Conservation (phyloP, 2,113 vertebrate species). For the Erythrocercus mccallii region DNA sequence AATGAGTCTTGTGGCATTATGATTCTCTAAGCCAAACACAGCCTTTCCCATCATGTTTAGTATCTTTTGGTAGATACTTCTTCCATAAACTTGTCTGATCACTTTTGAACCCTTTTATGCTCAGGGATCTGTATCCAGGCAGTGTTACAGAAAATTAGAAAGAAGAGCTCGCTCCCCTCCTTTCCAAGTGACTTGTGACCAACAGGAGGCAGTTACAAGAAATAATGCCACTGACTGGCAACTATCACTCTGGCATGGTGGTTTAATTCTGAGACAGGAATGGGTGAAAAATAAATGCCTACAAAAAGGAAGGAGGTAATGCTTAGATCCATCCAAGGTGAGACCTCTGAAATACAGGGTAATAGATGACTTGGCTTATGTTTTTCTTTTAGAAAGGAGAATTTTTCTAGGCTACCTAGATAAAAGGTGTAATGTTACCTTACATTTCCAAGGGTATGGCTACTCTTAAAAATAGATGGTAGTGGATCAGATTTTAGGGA, state of each 20-base stretch:
- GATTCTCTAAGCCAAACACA: background rate
- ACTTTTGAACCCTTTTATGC: background rate
- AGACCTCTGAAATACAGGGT: background rate
- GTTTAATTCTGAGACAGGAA: background rate
- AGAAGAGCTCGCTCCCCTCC: background rate
- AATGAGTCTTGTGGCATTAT: background rate
- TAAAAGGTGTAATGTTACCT: background rate
- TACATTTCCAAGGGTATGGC: background rate
- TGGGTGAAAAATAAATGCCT: background rate
- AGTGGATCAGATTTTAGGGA: background rate
- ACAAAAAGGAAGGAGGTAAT: background rate
- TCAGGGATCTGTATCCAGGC: background rate
- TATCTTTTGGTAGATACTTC: background rate
- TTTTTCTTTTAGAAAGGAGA: background rate
- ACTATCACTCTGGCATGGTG: background rate
- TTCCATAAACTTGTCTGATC: background rate
- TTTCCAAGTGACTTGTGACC: background rate
- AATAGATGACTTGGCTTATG: background rate
- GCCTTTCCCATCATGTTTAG: background rate
- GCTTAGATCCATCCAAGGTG: background rate
- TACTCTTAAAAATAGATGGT: background rate
- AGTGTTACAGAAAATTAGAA: background rate
- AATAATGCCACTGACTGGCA: background rate
- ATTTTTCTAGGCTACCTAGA: background rate
- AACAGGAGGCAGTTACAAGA: background rate